phyloP scores from a whole-genome alignment of 2,113 vertebrate species.

The Phylloscopus trochiloides region DNA sequence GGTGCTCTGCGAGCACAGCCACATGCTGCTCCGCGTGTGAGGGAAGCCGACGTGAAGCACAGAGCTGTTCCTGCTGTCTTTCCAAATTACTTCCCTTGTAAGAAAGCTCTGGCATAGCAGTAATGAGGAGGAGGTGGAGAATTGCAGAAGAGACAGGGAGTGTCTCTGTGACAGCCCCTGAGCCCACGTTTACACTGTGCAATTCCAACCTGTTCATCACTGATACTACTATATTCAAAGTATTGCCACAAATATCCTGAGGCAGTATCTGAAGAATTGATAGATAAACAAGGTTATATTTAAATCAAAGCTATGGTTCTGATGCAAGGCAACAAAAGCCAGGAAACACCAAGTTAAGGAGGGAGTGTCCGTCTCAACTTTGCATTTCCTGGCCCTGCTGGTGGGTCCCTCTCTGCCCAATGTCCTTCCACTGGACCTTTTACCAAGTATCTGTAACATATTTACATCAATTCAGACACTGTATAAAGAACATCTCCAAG shows the following conservation, averaged over 20 bases:
- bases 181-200: background rate
- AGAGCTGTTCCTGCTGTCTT: background rate
- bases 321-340: background rate
- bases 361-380: background rate
- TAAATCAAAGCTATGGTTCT: constrained; percentile 12
- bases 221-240: background rate
- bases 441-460: background rate
- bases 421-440: background rate
- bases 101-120: background rate
- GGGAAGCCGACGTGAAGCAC: background rate
- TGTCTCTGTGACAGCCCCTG: background rate
- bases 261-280: background rate
- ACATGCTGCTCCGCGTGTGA: accelerated
- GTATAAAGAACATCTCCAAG: background rate
- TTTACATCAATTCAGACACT: background rate
- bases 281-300: background rate
- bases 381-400: background rate
- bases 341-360: constrained; percentile 30
- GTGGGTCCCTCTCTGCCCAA: background rate
- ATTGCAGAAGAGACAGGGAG: background rate
- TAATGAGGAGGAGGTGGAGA: background rate
- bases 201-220: background rate
- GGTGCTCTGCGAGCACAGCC: background rate
- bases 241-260: background rate
- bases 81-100: background rate